These are phyloP conservation scores for Lipotes vexillifer DNA, from an alignment of 2,113 vertebrate genomes.

Conservation along the genomic window DNA sequence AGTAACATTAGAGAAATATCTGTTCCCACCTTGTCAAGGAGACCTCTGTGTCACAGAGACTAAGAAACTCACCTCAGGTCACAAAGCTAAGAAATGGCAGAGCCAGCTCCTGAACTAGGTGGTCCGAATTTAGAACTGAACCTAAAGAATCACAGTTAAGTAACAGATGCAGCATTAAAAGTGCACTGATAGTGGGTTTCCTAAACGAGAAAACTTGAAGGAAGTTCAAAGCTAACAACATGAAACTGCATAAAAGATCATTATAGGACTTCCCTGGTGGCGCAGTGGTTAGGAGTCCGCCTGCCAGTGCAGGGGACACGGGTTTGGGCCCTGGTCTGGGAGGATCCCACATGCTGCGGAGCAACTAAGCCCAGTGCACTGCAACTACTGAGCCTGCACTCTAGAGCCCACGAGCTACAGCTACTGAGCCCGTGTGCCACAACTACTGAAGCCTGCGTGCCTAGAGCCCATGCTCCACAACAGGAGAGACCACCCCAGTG, in stretches of 20 bases:
- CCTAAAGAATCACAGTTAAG: background rate
- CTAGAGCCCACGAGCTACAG: too few relatives aligned
- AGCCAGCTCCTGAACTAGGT: background rate
- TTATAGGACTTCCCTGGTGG: too few relatives aligned
- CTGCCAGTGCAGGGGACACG: too few relatives aligned
- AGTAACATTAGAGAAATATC: background rate
- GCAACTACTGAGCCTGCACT: too few relatives aligned
- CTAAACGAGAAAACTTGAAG: background rate
- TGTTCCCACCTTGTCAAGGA: background rate
- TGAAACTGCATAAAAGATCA: background rate
- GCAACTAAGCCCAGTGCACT: too few relatives aligned
- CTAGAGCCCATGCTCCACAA: too few relatives aligned
- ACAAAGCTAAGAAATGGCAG: background rate
- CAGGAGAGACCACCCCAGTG: too few relatives aligned
- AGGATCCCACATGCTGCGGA: too few relatives aligned
- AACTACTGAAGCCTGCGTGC: too few relatives aligned
- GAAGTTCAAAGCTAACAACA: background rate
- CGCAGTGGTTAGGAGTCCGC: fast-evolving
- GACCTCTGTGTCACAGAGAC: background rate
- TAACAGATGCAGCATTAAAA: background rate
- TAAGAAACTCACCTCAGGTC: background rate
- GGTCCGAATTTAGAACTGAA: background rate
- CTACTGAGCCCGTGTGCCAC: too few relatives aligned
- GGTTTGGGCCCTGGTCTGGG: too few relatives aligned
- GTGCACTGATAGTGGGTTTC: background rate